These are phyloP conservation scores for Rafetus swinhoei DNA, from an alignment of 2,113 vertebrate genomes.

Conservation along the genomic window DNA sequence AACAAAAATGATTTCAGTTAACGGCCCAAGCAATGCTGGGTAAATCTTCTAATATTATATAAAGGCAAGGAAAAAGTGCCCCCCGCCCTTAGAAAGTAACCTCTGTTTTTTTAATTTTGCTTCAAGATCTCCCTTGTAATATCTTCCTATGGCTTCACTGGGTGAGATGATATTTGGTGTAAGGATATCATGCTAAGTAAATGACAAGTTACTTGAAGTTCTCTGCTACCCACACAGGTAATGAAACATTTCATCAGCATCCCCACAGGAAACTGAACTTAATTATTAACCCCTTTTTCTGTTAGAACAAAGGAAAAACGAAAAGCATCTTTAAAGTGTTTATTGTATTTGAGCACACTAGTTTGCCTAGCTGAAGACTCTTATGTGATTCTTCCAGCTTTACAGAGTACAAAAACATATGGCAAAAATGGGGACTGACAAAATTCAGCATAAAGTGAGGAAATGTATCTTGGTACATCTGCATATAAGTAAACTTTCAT, in stretches of 20 bases:
- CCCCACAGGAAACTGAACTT: slow-evolving; percentile 67
- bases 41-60: no score
- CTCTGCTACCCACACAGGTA: slow-evolving; percentile 58
- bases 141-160: slow-evolving; percentile 43
- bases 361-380: slow-evolving; percentile 32
- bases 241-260: slow-evolving; percentile 73
- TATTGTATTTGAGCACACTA: slow-evolving; percentile 20
- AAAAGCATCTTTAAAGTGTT: slow-evolving; percentile 37
- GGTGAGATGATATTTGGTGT: slow-evolving; percentile 42
- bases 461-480: background rate
- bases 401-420: slow-evolving; percentile 14
- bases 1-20: no score
- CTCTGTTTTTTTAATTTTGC: slow-evolving; percentile 46
- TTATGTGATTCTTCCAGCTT: slow-evolving; percentile 17
- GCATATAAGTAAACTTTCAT: background rate
- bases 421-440: background rate
- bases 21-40: no score
- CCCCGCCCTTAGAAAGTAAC: slow-evolving; percentile 40
- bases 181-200: slow-evolving; percentile 60
- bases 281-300: slow-evolving; percentile 54
- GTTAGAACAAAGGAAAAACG: slow-evolving; percentile 51
- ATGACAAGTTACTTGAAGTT: slow-evolving; percentile 66
- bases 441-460: background rate
- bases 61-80: slow-evolving; percentile 18
- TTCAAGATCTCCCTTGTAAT: slow-evolving; percentile 44